Conservation (phyloP, 2,113 vertebrate species). For the Solea senegalensis region DNA sequence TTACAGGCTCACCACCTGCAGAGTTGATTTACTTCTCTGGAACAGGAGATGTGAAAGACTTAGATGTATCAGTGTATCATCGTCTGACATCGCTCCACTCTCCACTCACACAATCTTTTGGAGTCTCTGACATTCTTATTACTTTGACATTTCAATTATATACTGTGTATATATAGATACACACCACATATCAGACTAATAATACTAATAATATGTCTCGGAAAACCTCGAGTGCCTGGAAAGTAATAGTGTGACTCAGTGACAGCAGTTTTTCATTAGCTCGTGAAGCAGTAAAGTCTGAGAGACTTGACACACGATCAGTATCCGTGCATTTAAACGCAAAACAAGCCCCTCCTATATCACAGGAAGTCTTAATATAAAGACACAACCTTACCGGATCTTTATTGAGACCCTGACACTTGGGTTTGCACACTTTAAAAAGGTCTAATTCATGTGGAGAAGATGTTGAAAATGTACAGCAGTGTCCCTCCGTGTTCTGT, state of each 20-base stretch:
- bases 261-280: neutral
- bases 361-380: neutral
- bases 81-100: conserved; percentile 61
- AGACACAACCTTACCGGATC: neutral
- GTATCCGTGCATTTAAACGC: neutral
- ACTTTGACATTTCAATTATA: neutral
- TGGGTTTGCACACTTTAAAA: neutral
- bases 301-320: conserved; percentile 2
- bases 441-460: neutral
- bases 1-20: conserved; percentile 51
- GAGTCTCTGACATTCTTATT: no score
- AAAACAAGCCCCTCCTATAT: neutral
- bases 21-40: conserved; percentile 57
- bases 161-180: neutral
- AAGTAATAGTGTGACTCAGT: conserved; percentile 15
- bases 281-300: neutral
- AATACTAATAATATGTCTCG: conserved; percentile 22
- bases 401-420: neutral
- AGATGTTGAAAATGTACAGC: neutral
- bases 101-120: no score
- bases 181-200: conserved; percentile 1
- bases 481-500: neutral
- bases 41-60: conserved; percentile 20
- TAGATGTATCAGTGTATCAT: conserved; percentile 24
- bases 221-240: conserved; percentile 19